Base-by-base conservation (phyloP, 1,140 invertebrate genomes). In the Dendroctonus ponderosae region DNA sequence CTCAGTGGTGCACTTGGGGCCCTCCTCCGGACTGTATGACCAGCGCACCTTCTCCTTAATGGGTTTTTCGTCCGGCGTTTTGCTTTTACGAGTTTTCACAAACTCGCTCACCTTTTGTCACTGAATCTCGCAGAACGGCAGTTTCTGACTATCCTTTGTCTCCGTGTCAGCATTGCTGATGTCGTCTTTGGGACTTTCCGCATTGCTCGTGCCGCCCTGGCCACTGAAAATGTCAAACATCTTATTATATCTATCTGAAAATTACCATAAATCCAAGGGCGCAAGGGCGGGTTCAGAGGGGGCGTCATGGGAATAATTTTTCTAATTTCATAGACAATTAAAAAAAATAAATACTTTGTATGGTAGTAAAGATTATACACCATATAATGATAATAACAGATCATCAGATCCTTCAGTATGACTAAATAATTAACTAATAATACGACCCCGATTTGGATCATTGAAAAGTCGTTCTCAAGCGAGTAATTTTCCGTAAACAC, bases 81-180 rank as follows among this genome's bases (percentile, higher is more conserved):
- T 78, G 51, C 72, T 75, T 78, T 77, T 78, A 67, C 77, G 78
- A 78, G 78, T 79, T 78, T 75, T 78, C 43, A 76, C 73, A 77
- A 78, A 78, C 78, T 78, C 78, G 80, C 77, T 81, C 77, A 81
- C 81, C 79, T 82, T 82, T 80, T 81, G 82, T 87, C 85, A 88
- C 84, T 88, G 86, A 80, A 88, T 87, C 78, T 85, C 84, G 80
- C 86, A 88, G 77, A 88, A 88, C 44, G 83, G 84, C 73, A 87
- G 74, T 77, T 87, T 88, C 67, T 82, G 81, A 66, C 77, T 79
- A 52, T 84, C 82, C 74, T 82, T 82, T 50, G 79, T 76, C 73
- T 83, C 83, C 14, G 71, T 74, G 70, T 84, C 82, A 54, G 77
- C 76, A 71, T 83, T 84, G 73, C 78, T 82, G 51, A 78, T 67